phyloP scores from a whole-genome alignment of 30 jellyfish, hydroid and myxozoan genomes.

The Hydractinia echinata region DNA sequence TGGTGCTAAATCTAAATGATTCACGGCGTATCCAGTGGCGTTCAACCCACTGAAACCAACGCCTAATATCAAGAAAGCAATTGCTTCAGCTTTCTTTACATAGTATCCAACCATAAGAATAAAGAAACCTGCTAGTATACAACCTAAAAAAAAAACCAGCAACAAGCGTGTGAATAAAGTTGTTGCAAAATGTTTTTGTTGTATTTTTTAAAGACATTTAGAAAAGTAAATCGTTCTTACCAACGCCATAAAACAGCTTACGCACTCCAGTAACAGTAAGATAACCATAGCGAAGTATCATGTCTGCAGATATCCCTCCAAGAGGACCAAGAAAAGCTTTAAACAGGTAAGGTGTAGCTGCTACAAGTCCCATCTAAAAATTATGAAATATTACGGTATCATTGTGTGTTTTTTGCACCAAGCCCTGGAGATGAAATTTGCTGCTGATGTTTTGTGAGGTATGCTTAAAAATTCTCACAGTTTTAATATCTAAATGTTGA shows the following conservation, averaged over 20 bases:
- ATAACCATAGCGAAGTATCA: slow-evolving; percentile 38
- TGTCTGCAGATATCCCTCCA: slow-evolving; percentile 92
- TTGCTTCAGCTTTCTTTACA: slow-evolving; percentile 75
- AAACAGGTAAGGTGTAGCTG: slow-evolving; percentile 86
- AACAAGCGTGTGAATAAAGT: neutral
- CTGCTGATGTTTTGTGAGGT: neutral
- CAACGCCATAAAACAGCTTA: slow-evolving; percentile 81
- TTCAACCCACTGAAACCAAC: slow-evolving; percentile 91
- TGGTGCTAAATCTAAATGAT: slow-evolving; percentile 86
- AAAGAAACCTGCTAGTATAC: slow-evolving; percentile 78
- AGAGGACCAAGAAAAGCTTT: slow-evolving; percentile 86
- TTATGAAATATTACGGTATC: neutral
- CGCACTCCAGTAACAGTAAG: slow-evolving; percentile 70
- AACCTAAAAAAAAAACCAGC: slow-evolving; percentile 46
- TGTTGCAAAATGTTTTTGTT: neutral
- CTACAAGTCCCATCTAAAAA: slow-evolving; percentile 89
- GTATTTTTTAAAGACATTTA: too few species aligned
- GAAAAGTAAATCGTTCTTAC: slow-evolving; percentile 25
- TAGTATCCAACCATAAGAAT: slow-evolving; percentile 79
- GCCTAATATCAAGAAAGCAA: slow-evolving; percentile 76
- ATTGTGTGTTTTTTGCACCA: too few species aligned
- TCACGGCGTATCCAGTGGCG: slow-evolving; percentile 94
- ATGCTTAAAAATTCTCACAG: slow-evolving; percentile 33
- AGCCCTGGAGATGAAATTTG: neutral
- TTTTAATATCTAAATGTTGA: slow-evolving; percentile 82